Percentiles rank a stretch among this genome's conserved stretches.
These are phyloP conservation scores for Tolmerus cingulatus DNA, from an alignment of 2,888 invertebrate genomes.

Conservation along the genomic window DNA sequence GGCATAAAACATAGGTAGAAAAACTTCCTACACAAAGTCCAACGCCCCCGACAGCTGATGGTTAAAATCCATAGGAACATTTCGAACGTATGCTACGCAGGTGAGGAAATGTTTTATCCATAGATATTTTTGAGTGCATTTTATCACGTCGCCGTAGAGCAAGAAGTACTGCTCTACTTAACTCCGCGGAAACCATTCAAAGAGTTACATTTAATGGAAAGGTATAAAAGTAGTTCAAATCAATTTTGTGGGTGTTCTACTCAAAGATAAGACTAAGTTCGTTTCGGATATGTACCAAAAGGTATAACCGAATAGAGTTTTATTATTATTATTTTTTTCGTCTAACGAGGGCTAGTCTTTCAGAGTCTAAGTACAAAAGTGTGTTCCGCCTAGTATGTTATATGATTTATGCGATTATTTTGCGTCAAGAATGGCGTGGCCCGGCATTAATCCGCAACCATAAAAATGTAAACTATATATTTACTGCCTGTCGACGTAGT, in stretches of 20 bases:
- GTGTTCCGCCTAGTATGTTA: neutral
- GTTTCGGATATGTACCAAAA: neutral
- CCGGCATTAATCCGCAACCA: neutral
- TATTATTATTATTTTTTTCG: neutral
- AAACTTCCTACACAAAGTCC: neutral
- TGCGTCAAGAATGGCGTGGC: neutral
- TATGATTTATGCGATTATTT: slow-evolving; percentile 9
- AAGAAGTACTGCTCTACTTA: neutral
- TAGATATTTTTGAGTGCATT: neutral
- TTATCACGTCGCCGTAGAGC: neutral
- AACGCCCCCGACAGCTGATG: neutral
- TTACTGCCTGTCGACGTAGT: neutral
- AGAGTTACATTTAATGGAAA: neutral
- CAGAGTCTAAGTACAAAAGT: neutral
- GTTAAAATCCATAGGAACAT: neutral
- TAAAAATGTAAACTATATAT: neutral
- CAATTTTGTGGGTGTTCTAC: slow-evolving; percentile 16
- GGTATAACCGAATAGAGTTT: neutral
- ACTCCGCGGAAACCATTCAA: neutral
- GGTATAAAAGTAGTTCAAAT: slow-evolving; percentile 3
- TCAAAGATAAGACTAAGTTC: neutral
- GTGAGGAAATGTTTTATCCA: slow-evolving; percentile 1
- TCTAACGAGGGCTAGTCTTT: neutral
- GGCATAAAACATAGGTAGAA: neutral
- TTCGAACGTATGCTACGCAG: neutral